Base-by-base conservation (phyloP, 64 coral and sea anemone species). In the Actinia tenebrosa region DNA sequence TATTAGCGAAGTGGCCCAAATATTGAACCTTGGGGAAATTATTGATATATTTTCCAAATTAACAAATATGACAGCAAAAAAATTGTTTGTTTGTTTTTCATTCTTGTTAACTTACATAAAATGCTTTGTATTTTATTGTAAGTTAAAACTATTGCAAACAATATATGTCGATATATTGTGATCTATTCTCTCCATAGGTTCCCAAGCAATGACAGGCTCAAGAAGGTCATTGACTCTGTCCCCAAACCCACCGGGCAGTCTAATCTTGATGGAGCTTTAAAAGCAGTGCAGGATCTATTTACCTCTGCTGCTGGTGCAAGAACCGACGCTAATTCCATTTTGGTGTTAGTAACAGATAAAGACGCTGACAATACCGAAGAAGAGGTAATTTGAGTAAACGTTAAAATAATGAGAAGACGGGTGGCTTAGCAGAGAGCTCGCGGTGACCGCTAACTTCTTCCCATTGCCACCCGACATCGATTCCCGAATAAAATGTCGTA, bases 301-400 rank as follows among this genome's bases (percentile, higher is more conserved):
- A 46, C 66, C 46, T 17, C 68, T 3, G 79, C 86, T 59, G 78
- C 63, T 59, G 80, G 60, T 16, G 79, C 43, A 44, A 79, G 91
- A 43, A 79, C 86, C 53, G 86, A 54, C 59, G 91, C 91, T 45
- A 88, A 84, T 20, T 79, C 56, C 17, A 61, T 92, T 46, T 84
- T 92, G 44, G 20, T 92, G 14, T 13, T 92, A 15, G 50, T 92
- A 50, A 92, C 86, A 45, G 93, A 91, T 53, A 88, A 84, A n/a
- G 87, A 91, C 46, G 86, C 89, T 68, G 83, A 88, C 23, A 86
- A 71, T 17, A 60, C 80, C 16, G 89, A 78, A 87, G 89, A 88
- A 14, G 56, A 91, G 68, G 80, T 95, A 85, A 26, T 0, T 10
- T 83, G 45, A 16, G 78, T 18, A 56, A 78, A 75, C 8, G 61